These are phyloP conservation scores for Gymnothorax javanicus DNA, from an alignment of 2,797 vertebrate genomes.

Conservation along the genomic window DNA sequence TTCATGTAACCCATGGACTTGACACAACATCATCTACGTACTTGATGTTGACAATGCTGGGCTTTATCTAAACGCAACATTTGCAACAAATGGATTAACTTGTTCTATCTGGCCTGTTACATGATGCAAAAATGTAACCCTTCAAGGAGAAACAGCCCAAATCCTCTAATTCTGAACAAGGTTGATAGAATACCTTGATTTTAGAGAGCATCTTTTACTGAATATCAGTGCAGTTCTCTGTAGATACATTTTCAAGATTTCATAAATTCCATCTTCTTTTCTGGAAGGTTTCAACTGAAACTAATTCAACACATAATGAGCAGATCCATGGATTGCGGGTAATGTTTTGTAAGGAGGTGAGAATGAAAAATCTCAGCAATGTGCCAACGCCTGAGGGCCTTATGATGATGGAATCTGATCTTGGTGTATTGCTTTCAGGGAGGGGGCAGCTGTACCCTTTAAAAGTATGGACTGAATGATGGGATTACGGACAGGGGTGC, in stretches of 20 bases:
- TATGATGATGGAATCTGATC: conserved; percentile 29
- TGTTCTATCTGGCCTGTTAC: not conserved
- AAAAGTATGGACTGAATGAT: conserved; percentile 49
- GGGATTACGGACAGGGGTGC: conserved; percentile 38
- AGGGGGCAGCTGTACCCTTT: conserved; percentile 46
- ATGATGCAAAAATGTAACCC: not conserved
- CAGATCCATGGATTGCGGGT: not conserved
- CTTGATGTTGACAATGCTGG: not conserved
- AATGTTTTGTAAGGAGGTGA: not conserved
- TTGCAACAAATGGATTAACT: not conserved
- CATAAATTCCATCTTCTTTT: not conserved
- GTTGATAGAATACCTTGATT: not conserved
- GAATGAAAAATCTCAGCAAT: conserved; percentile 7
- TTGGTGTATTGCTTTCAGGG: conserved; percentile 19
- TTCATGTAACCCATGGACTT: not conserved
- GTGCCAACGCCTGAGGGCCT: conserved; percentile 5
- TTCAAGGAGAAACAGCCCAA: not conserved
- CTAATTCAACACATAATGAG: not conserved
- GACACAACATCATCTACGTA: not conserved
- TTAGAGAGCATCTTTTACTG: not conserved
- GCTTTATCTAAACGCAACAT: not conserved
- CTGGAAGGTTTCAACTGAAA: not conserved
- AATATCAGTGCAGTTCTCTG: not conserved
- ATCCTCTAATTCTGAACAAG: not conserved
- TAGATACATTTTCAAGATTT: not conserved